phyloP scores from a whole-genome alignment of 2,797 vertebrate genomes.

The Gallinago solitaria region DNA sequence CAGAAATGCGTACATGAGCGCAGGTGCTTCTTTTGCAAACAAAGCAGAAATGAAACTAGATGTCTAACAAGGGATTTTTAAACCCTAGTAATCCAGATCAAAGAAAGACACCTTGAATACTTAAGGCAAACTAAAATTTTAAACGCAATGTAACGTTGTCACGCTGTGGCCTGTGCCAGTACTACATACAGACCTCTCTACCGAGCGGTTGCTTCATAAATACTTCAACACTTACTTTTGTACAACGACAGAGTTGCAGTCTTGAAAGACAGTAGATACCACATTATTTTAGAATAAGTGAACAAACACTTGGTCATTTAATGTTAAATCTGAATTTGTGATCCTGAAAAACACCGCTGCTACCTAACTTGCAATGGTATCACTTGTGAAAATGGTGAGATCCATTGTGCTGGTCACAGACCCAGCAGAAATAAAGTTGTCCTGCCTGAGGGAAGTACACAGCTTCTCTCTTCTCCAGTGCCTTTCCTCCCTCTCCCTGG shows the following conservation, averaged over 20 bases:
- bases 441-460: background rate
- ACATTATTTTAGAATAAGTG: background rate
- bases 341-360: background rate
- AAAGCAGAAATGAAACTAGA: background rate
- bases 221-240: background rate
- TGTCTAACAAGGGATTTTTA: conserved; percentile 32
- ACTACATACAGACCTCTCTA: background rate
- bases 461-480: background rate
- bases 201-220: background rate
- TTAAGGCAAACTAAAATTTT: conserved; percentile 33
- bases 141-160: background rate
- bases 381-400: background rate
- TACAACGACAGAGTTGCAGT: accelerated
- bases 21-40: conserved; percentile 37
- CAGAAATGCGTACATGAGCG: background rate
- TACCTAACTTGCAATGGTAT: background rate
- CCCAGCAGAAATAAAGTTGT: background rate
- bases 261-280: background rate
- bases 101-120: conserved; percentile 19
- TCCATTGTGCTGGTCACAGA: background rate
- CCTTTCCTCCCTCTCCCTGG: background rate
- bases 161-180: background rate
- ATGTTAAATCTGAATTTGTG: background rate
- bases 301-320: background rate
- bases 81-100: conserved; percentile 24